Conservation (phyloP, 2,888 invertebrate species). For the Andrena marginata region DNA sequence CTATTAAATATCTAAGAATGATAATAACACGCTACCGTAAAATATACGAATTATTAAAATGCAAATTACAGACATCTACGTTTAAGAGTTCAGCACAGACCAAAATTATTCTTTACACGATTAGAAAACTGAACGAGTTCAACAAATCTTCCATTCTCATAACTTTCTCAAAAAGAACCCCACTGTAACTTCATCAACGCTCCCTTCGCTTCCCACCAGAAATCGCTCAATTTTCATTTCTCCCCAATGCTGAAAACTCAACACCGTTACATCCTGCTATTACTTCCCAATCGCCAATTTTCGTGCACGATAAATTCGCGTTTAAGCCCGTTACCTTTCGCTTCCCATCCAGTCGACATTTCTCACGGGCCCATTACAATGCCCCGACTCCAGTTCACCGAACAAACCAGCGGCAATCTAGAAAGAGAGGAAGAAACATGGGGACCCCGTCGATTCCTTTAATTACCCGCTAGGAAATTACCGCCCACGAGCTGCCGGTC, state of each 20-base stretch:
- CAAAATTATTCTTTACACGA: too few relatives aligned
- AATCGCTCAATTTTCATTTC: too few relatives aligned
- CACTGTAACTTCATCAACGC: too few relatives aligned
- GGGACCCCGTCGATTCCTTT: neutral
- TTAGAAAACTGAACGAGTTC: neutral
- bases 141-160: neutral
- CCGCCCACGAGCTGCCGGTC: neutral
- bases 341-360: neutral
- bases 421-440: too few relatives aligned
- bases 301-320: neutral
- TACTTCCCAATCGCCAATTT: neutral
- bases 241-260: too few relatives aligned
- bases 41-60: slow-evolving; percentile 2
- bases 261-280: too few relatives aligned
- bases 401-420: too few relatives aligned
- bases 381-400: too few relatives aligned
- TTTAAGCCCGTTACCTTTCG: neutral
- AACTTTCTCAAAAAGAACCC: too few relatives aligned
- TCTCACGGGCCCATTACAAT: neutral
- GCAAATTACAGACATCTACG: neutral
- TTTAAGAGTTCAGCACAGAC: too few relatives aligned
- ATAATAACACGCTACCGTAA: neutral
- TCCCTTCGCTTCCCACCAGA: too few relatives aligned
- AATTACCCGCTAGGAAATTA: neutral
- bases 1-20: neutral